phyloP scores from a whole-genome alignment of 2,888 invertebrate genomes.

The Perizoma flavofasciatum region DNA sequence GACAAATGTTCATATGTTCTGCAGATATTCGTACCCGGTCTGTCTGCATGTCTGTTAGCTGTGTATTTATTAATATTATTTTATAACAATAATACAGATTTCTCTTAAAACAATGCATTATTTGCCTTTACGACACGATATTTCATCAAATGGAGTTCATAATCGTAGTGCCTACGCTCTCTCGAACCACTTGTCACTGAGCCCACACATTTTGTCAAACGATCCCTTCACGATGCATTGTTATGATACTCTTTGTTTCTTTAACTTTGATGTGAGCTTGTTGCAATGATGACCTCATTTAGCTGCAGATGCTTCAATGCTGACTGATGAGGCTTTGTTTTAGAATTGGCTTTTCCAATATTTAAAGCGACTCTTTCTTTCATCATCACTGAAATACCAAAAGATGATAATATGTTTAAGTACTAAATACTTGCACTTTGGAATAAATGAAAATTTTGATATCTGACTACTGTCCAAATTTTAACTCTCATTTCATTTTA shows the following conservation, averaged over 20 bases:
- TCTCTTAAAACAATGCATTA: conserved; percentile 26
- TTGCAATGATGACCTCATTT: conserved; percentile 36
- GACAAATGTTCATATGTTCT: too few species aligned
- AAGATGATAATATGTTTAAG: too few species aligned
- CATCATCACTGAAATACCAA: not conserved
- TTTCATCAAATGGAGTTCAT: conserved; percentile 43
- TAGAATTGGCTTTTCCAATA: not conserved
- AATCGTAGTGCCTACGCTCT: conserved; percentile 55
- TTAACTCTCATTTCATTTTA: too few species aligned
- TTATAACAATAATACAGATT: conserved; percentile 8
- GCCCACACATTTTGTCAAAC: conserved; percentile 52
- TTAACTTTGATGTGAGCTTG: conserved; percentile 32
- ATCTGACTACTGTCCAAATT: too few species aligned
- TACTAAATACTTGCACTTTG: too few species aligned
- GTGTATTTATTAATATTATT: not conserved
- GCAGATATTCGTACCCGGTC: too few species aligned
- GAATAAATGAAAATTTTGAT: too few species aligned
- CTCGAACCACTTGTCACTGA: conserved; percentile 49
- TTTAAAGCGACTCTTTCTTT: not conserved
- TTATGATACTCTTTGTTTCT: conserved; percentile 37
- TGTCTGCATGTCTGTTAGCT: too few species aligned
- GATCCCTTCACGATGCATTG: conserved; percentile 47
- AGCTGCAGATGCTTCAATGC: conserved; percentile 5
- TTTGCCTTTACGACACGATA: conserved; percentile 28
- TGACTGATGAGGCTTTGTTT: not conserved